phyloP scores from a whole-genome alignment of 2,888 invertebrate species.

The Zeuzera pyrina region DNA sequence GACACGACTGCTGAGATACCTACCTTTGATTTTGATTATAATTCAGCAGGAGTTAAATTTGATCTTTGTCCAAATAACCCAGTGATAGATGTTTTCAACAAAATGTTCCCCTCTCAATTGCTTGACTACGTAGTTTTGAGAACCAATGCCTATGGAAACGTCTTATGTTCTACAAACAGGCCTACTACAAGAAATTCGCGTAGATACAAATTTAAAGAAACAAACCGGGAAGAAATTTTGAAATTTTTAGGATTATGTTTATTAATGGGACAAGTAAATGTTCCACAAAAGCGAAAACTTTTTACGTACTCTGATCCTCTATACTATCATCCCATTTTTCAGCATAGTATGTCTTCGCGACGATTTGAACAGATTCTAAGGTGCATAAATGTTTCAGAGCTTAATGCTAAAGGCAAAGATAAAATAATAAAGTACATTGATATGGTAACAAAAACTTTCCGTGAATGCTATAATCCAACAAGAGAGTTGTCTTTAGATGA shows the following conservation, averaged over 20 bases:
- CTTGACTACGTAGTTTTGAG: constrained; percentile 11
- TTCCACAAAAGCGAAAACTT: constrained; percentile 6
- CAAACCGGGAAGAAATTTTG: constrained; percentile 6
- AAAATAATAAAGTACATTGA: constrained; percentile 18
- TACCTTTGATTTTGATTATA: neutral
- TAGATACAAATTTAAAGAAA: constrained; percentile 4
- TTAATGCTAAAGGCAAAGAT: constrained; percentile 15
- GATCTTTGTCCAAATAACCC: neutral
- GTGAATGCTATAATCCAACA: constrained; percentile 14
- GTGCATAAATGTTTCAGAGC: constrained; percentile 17
- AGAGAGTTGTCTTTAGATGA: constrained; percentile 20
- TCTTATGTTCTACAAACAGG: constrained; percentile 9
- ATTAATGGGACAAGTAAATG: constrained; percentile 8
- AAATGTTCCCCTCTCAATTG: constrained; percentile 6
- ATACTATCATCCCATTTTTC: constrained; percentile 15
- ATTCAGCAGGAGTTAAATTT: neutral
- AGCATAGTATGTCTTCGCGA: constrained; percentile 16
- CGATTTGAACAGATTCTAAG: constrained; percentile 18
- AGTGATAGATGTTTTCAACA: neutral
- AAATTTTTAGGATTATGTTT: constrained; percentile 11
- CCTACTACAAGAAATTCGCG: constrained; percentile 14
- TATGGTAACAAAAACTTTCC: constrained; percentile 15
- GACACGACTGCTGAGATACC: neutral
- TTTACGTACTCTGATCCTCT: too few relatives aligned
- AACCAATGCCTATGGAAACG: constrained; percentile 12